Percentiles rank a stretch among this genome's conserved stretches.
phyloP scores from a whole-genome alignment of 1,140 invertebrate genomes.

The Phenacoccus solenopsis region DNA sequence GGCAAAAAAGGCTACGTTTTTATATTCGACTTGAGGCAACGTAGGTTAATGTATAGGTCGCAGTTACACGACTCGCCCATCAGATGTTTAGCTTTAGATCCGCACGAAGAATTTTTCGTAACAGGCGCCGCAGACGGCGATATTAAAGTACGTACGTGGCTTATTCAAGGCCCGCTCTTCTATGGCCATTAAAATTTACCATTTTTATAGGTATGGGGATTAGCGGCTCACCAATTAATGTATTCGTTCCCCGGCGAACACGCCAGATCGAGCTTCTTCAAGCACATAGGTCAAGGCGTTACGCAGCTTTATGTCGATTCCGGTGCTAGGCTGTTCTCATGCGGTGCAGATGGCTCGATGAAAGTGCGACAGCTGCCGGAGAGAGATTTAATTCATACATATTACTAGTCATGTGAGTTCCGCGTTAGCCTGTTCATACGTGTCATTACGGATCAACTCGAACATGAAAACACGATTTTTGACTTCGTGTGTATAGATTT shows the following conservation, averaged over 20 bases:
- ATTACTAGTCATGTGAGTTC: conserved; percentile 12
- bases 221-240: conserved; percentile 66
- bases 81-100: conserved; percentile 88
- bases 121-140: conserved; percentile 97
- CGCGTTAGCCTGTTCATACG: background rate
- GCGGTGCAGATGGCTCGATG: conserved; percentile 96
- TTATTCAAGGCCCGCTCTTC: background rate
- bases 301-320: conserved; percentile 86
- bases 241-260: conserved; percentile 87
- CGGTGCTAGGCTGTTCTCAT: conserved; percentile 80
- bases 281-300: conserved; percentile 91
- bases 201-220: conserved; percentile 69
- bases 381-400: conserved; percentile 18
- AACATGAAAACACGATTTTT: too few species aligned
- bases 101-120: conserved; percentile 90
- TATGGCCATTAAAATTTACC: too few species aligned
- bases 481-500: too few species aligned
- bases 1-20: conserved; percentile 93
- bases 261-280: conserved; percentile 82
- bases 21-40: conserved; percentile 73
- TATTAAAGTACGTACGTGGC: conserved; percentile 64
- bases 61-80: conserved; percentile 85
- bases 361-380: conserved; percentile 39
- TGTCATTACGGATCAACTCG: too few species aligned
- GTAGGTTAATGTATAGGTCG: conserved; percentile 70